Evolutionary conservation across 2,888 invertebrate genomes (phyloP), one percentile per base, ranked within the genome.

Genomic region (Lymantria dispar): DNA sequence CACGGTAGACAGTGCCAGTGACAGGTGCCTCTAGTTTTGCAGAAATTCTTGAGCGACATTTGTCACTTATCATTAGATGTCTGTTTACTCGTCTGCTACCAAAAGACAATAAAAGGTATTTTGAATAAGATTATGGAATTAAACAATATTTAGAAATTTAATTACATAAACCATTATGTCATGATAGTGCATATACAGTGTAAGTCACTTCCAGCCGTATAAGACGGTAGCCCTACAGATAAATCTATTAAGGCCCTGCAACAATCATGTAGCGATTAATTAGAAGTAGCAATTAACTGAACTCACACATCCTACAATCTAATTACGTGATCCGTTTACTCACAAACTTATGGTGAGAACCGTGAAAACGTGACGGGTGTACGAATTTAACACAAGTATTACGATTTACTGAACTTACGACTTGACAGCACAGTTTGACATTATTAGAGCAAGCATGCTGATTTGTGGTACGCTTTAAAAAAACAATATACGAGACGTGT

Each of bases 221-320:
- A 22, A 22, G 33, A 10, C 10, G 33, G 15, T 14, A 40, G 14
- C 40, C 40, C 13, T 40, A 14, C 2, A 14, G 7, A 14, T 10
- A 40, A 40, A 14, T 52, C 53, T 58, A 54, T 47, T 42, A 47
- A 46, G 45, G 38, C 42, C 70, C 71, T 60, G 48, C 47, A 61
- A 64, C 73, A 60, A 78, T 82, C 77, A 82, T 78, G 80, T 76
- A 78, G 63, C 63, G 68, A 72, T 74, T 72, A 74, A 80, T 66
- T 65, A 66, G 50, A 80, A 81, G 78, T 72, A 76, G 79, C 76
- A 83, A 80, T 81, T 81, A 82, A 71, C 60, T 67, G 68, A 79
- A 82, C 73, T 76, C 60, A 69, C 75, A 74, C 68, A 58, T 63
- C 62, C 63, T 56, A 50, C 76, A 77, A 72, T 80, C 80, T 75